These are phyloP conservation scores for Matsumyia berberina DNA, from an alignment of 2,888 invertebrate species.

Conservation along the genomic window DNA sequence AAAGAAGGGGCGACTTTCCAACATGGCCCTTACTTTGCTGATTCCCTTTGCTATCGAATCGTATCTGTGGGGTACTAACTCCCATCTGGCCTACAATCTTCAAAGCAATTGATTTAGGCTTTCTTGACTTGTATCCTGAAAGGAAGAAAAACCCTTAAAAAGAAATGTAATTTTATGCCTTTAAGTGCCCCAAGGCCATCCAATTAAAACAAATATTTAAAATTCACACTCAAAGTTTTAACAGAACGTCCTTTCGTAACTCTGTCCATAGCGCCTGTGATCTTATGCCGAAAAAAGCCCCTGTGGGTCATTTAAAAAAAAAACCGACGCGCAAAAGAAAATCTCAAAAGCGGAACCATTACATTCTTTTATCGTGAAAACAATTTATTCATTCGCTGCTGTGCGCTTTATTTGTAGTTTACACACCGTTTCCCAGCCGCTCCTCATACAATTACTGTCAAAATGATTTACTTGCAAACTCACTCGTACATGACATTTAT, in stretches of 20 bases:
- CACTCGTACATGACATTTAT: slow-evolving; percentile 57
- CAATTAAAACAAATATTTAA: too few species aligned
- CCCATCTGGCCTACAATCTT: too few species aligned
- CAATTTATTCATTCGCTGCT: slow-evolving; percentile 17
- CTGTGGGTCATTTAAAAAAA: slow-evolving; percentile 11
- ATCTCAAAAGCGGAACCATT: slow-evolving; percentile 2
- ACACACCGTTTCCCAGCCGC: background rate
- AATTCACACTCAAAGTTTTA: too few species aligned
- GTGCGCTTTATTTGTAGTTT: slow-evolving; percentile 11
- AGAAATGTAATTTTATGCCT: too few species aligned
- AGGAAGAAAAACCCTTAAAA: too few species aligned
- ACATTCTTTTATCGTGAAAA: background rate
- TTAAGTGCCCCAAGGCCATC: too few species aligned
- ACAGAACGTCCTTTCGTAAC: background rate
- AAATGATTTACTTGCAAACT: slow-evolving; percentile 59
- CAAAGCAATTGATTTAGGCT: too few species aligned
- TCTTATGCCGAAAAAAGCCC: slow-evolving; percentile 6
- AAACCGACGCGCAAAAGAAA: slow-evolving; percentile 3
- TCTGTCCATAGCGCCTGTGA: background rate
- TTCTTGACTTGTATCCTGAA: too few species aligned
- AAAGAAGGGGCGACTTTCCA: too few species aligned
- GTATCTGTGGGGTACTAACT: too few species aligned
- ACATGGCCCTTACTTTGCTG: too few species aligned
- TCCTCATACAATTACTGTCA: slow-evolving; percentile 33
- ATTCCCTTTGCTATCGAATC: too few species aligned